phyloP scores from a whole-genome alignment of 2,113 vertebrate species.

The Caranx ignobilis region DNA sequence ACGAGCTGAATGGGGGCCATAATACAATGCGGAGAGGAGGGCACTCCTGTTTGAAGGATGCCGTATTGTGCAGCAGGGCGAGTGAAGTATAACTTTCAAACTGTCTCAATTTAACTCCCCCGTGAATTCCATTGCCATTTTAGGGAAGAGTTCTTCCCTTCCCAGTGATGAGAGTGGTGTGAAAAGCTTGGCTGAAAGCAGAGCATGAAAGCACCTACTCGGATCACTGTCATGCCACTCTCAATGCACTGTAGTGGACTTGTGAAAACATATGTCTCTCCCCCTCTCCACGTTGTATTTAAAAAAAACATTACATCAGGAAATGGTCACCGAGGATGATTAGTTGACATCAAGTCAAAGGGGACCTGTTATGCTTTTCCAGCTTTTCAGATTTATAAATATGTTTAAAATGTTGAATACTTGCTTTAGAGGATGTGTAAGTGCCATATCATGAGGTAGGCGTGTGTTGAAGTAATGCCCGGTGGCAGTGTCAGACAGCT shows the following conservation, averaged over 20 bases:
- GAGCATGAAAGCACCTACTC: slow-evolving; percentile 46
- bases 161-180: slow-evolving; percentile 48
- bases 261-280: slow-evolving; percentile 54
- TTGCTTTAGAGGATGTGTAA: too few relatives aligned
- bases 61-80: slow-evolving; percentile 44
- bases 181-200: slow-evolving; percentile 65
- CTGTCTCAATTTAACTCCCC: slow-evolving; percentile 66
- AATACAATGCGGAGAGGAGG: slow-evolving; percentile 43
- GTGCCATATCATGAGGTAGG: too few relatives aligned
- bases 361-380: too few relatives aligned
- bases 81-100: slow-evolving; percentile 68
- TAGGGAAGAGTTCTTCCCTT: slow-evolving; percentile 63
- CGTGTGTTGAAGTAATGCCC: too few relatives aligned
- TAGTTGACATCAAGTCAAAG: slow-evolving; percentile 1
- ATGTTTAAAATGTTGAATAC: too few relatives aligned
- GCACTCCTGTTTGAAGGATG: slow-evolving; percentile 42
- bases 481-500: too few relatives aligned
- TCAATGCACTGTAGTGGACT: slow-evolving; percentile 43
- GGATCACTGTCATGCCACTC: slow-evolving; percentile 53
- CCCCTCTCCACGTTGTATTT: background rate
- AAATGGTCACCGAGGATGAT: slow-evolving; percentile 1
- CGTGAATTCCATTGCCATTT: slow-evolving; percentile 72
- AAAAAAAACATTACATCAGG: slow-evolving; percentile 19
- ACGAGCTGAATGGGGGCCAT: slow-evolving; percentile 43
- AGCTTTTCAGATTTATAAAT: too few relatives aligned